Percentiles rank a stretch among this genome's conserved stretches.
Evolutionary conservation across 2,888 invertebrate species (phyloP).

Genomic region (Dasypolia templi): DNA sequence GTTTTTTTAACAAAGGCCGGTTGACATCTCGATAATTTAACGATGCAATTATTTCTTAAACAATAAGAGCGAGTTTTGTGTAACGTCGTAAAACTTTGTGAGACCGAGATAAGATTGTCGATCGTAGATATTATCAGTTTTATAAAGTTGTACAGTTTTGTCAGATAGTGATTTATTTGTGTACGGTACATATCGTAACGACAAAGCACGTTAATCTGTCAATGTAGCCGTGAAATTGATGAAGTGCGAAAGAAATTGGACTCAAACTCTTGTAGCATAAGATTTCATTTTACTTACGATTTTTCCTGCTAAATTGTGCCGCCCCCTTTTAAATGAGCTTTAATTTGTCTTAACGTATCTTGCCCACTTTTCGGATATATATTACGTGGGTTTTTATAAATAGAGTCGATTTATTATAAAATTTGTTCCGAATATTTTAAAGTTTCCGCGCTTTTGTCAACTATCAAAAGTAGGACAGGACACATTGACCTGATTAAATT

Average conservation of each 20-base stretch:
- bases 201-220: slow-evolving; percentile 64
- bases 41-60: slow-evolving; percentile 61
- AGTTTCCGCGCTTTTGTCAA: slow-evolving; percentile 17
- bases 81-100: slow-evolving; percentile 45
- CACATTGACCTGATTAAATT: slow-evolving; percentile 16
- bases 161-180: slow-evolving; percentile 75
- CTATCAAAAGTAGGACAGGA: slow-evolving; percentile 31
- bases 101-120: slow-evolving; percentile 58
- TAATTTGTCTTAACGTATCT: slow-evolving; percentile 59
- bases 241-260: slow-evolving; percentile 27
- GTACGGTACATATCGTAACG: slow-evolving; percentile 65
- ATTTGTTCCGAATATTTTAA: slow-evolving; percentile 16
- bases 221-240: slow-evolving; percentile 46
- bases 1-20: slow-evolving; percentile 66
- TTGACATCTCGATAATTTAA: slow-evolving; percentile 64
- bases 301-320: slow-evolving; percentile 5
- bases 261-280: slow-evolving; percentile 18
- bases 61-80: slow-evolving; percentile 69
- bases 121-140: slow-evolving; percentile 73
- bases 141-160: slow-evolving; percentile 80
- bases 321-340: slow-evolving; percentile 62
- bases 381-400: slow-evolving; percentile 43
- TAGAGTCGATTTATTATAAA: slow-evolving; percentile 40
- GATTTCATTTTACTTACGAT: slow-evolving; percentile 28
- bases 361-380: slow-evolving; percentile 38